Conservation (phyloP, 1,140 invertebrate genomes). For the Drosophila bocki region DNA sequence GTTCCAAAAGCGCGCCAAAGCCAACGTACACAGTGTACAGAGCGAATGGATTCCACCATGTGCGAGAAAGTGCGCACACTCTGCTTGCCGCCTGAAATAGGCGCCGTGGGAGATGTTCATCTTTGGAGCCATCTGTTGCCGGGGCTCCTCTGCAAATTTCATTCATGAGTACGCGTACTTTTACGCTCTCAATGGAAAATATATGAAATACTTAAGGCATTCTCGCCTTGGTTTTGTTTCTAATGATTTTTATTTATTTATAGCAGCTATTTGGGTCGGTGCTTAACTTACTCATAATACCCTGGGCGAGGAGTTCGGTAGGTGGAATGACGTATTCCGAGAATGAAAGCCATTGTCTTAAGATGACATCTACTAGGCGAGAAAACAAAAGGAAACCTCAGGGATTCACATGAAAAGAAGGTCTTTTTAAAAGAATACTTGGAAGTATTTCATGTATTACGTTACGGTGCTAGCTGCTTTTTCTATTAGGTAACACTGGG, state of each 20-base stretch:
- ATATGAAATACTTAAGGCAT: background rate
- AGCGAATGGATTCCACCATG: slow-evolving; percentile 33
- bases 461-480: no score
- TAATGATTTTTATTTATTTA: slow-evolving; percentile 3
- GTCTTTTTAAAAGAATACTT: background rate
- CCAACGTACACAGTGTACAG: background rate
- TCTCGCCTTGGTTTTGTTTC: background rate
- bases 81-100: background rate
- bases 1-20: slow-evolving; percentile 39
- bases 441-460: background rate
- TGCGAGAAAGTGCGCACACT: slow-evolving; percentile 25
- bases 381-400: background rate
- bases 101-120: background rate
- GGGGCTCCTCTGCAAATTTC: slow-evolving; percentile 7
- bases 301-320: no score
- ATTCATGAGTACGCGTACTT: slow-evolving; percentile 20
- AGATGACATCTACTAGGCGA: background rate
- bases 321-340: background rate
- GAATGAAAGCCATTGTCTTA: slow-evolving; percentile 2
- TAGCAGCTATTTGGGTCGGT: slow-evolving; percentile 8
- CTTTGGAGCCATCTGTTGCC: slow-evolving; percentile 30
- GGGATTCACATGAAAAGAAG: background rate
- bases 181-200: slow-evolving; percentile 9
- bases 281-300: background rate
- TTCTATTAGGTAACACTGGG: background rate